Evolutionary conservation across 2,113 vertebrate species (phyloP), one percentile per base, ranked within the genome.

Genomic region (Otocyon megalotis): DNA sequence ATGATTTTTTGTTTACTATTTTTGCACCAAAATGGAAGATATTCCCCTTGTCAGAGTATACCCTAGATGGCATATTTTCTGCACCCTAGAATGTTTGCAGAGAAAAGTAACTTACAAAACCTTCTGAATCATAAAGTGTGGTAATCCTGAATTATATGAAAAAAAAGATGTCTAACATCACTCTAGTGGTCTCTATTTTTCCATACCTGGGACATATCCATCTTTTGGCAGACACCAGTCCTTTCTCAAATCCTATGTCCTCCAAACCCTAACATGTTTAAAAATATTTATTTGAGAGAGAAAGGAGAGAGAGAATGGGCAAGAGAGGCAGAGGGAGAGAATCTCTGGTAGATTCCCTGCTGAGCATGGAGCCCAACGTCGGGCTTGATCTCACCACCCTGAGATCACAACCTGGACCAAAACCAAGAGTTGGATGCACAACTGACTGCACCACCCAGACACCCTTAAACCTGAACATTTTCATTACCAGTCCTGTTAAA

Each of bases 91-190:
- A 76, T 76, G 76, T 60, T 54, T 26, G 24, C 32, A 35, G 79
- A 93, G 20, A 43, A 80, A 91, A 77, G 28, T 60, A n/a, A 76
- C 48, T 48, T 0, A 8, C 0, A 12, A 32, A 50, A 58, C 56
- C 1, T 5, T 58, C 30, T 50, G n/a, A 24, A 0, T n/a, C 8
- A 1, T 14, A 30, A 54, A 48, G 0, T 8, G 11, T 5, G 1
- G n/a, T 35, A 26, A 1, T 9, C 6, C 15, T 82, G 53, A 22
- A 2, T 82, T 62, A 30, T 54, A 88, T 88, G 16, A 30, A 1
- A 50, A 2, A 37, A 76, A 77, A 77, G 19, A 74, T 76, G 32
- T n/a, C 22, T n/a, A 30, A 17, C 71, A 4, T 93, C 35, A 56
- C 8, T 82, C 60, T 60, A 11, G 53, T 15, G 2, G 11, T 30